Evolutionary conservation across 2,888 invertebrate genomes (phyloP).

Genomic region (Leptinotarsa tumamoca): DNA sequence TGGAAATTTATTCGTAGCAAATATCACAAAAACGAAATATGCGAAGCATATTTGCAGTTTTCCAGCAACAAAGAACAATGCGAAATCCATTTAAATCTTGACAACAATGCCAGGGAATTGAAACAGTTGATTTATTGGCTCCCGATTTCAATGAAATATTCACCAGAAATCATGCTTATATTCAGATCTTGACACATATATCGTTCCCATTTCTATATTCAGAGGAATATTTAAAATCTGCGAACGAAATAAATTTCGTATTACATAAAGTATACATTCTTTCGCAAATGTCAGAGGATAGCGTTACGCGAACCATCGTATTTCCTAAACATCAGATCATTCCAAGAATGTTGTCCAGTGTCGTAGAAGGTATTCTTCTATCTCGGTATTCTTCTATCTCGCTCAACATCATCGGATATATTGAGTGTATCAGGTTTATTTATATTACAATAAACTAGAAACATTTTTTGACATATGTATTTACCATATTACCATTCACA

Average conservation of each 20-base stretch:
- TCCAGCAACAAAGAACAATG: background rate
- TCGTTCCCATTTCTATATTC: conserved; percentile 7
- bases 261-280: conserved; percentile 37
- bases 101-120: background rate
- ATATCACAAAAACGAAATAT: too few species aligned
- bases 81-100: background rate
- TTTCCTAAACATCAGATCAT: conserved; percentile 43
- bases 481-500: too few species aligned
- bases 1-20: too few species aligned
- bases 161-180: background rate
- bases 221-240: conserved; percentile 25
- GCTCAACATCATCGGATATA: too few species aligned
- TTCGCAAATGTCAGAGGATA: conserved; percentile 34
- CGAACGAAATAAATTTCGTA: conserved; percentile 30
- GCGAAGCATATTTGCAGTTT: background rate
- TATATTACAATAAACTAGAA: too few species aligned
- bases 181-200: conserved; percentile 22
- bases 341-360: conserved; percentile 43
- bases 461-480: too few species aligned
- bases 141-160: conserved; percentile 4
- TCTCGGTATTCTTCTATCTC: too few species aligned
- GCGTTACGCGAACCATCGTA: conserved; percentile 36
- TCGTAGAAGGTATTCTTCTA: background rate
- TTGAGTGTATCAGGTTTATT: too few species aligned
- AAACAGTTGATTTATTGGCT: background rate